A percentile compares a stretch with the other conserved stretches of the same genome.
These are phyloP conservation scores for Eristalinus aeneus DNA, from an alignment of 2,888 invertebrate species.

Conservation along the genomic window DNA sequence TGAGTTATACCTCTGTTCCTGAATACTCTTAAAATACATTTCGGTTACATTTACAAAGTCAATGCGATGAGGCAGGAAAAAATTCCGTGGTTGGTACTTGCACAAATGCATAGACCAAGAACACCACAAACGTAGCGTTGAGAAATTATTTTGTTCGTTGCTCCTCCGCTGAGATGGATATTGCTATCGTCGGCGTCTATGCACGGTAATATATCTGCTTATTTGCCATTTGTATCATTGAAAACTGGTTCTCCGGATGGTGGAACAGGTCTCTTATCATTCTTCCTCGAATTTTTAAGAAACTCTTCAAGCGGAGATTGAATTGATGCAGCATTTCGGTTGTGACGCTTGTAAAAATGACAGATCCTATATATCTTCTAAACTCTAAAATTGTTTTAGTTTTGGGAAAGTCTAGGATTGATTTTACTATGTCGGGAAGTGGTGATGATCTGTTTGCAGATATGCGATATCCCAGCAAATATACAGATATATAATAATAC, in stretches of 20 bases:
- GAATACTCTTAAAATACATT: too few relatives aligned
- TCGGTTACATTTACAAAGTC: too few relatives aligned
- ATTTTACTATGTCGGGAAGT: too few relatives aligned
- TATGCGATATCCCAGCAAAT: too few relatives aligned
- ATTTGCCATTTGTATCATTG: neutral
- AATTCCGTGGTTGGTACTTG: too few relatives aligned
- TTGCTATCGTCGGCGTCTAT: too few relatives aligned
- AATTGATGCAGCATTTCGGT: neutral
- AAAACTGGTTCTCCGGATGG: neutral
- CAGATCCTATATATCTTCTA: constrained; percentile 25
- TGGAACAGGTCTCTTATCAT: constrained; percentile 21
- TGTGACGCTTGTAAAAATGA: constrained; percentile 29
- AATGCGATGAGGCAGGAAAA: too few relatives aligned
- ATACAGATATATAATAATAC: too few relatives aligned
- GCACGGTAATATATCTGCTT: too few relatives aligned
- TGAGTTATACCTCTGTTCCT: too few relatives aligned
- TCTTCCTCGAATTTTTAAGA: constrained; percentile 18
- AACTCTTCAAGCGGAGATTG: constrained; percentile 4
- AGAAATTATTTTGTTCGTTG: neutral
- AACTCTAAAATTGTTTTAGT: constrained; percentile 22
- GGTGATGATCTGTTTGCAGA: too few relatives aligned
- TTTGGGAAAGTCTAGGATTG: constrained; percentile 17
- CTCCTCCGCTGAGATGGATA: neutral
- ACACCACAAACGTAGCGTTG: neutral
- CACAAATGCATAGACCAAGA: too few relatives aligned